Base-by-base conservation (phyloP, 2,797 vertebrate species). In the Malacoctenus gilli region DNA sequence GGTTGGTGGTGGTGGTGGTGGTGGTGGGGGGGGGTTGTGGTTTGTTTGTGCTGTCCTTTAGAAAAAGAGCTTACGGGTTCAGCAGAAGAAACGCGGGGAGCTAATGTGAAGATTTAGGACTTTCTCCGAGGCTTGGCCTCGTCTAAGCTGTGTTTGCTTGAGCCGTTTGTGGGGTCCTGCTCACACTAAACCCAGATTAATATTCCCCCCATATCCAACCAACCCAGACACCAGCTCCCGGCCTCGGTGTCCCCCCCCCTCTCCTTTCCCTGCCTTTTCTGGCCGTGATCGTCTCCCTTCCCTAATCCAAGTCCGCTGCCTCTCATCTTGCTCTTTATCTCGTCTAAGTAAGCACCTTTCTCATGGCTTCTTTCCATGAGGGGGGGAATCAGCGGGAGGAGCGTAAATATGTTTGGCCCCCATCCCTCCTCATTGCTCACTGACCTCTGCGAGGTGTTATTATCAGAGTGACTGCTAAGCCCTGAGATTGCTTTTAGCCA, bases 151-250 rank as follows among this genome's bases (percentile, higher is more conserved):
- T 93, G 93, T 94, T 96, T 94, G 93, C 94, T 92, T 92, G 90
- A 95, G 93, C 93, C 93, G 92, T 94, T 92, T 87, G 89, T 94
- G 91, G 92, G 90, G 95, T 95, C 93, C 94, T 95, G 93, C 93
- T 94, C 92, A 88, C 88, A 92, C 93, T 98, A 97, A 98, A 95
- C 94, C 93, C 91, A 95, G 95, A 98, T 99, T 98, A 98, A 95
- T 95, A 94, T 95, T 95, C 93, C 95, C 84, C 91, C 86, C 87
- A 89, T 92, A 91, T 92, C 91, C 91, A 90, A 91, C 87, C 35
- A 91, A 89, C 92, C 93, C 93, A 92, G 92, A 94, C 92, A 84
- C 84, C 76, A 75, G 77, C 85, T 89, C 88, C 85, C 68, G 73
- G 81, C 84, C 84, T 77, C 61, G 37, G 82, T 83, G 79, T 72